phyloP scores from a whole-genome alignment of 2,888 invertebrate genomes.

The Linnaemya vulpina region DNA sequence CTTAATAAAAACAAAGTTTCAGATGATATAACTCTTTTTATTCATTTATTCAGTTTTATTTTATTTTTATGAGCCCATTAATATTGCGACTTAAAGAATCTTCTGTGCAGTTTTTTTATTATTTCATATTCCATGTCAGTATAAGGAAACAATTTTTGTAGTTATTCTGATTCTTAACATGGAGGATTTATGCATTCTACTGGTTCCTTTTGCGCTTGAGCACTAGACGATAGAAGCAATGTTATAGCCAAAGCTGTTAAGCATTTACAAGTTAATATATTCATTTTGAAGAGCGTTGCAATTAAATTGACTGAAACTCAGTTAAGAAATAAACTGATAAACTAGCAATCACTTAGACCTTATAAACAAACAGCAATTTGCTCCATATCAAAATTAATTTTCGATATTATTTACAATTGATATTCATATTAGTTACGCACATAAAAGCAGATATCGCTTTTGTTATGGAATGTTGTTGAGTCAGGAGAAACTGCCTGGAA shows the following conservation, averaged over 20 bases:
- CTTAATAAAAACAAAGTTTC: too few species aligned
- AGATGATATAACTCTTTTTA: too few species aligned
- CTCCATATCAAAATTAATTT: not conserved
- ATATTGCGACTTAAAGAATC: too few species aligned
- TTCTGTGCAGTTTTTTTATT: too few species aligned
- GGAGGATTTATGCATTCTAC: not conserved
- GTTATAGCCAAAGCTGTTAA: not conserved
- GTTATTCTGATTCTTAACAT: not conserved
- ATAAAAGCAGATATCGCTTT: too few species aligned
- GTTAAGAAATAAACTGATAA: not conserved
- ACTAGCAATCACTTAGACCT: not conserved
- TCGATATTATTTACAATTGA: too few species aligned
- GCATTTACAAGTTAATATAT: not conserved
- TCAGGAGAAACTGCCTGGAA: too few species aligned
- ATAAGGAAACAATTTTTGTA: conserved; percentile 13
- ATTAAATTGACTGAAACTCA: not conserved
- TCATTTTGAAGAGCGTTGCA: not conserved
- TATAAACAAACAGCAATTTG: not conserved
- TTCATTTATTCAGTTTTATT: too few species aligned
- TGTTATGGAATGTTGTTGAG: too few species aligned
- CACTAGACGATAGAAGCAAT: not conserved
- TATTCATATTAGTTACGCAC: too few species aligned
- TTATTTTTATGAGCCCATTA: too few species aligned
- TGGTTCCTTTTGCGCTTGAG: not conserved
- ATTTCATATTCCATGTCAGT: too few species aligned